Percentiles rank a stretch among this genome's conserved stretches.
Conservation (phyloP, 2,113 vertebrate genomes). For the Otocyon megalotis region DNA sequence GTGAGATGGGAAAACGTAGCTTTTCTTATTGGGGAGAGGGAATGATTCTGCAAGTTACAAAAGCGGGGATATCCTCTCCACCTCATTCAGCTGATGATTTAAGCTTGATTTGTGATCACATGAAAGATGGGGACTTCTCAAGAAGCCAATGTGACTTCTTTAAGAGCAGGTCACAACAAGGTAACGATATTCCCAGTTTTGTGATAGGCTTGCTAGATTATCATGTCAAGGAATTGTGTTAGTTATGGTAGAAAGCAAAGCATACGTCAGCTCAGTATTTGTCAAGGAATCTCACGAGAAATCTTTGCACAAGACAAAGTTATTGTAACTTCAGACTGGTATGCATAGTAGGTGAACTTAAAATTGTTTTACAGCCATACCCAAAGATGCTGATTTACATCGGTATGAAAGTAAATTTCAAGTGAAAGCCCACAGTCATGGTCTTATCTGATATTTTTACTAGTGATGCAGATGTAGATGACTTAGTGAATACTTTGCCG, state of each 20-base stretch:
- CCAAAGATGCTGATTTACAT: conserved; percentile 37
- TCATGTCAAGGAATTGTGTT: conserved; percentile 63
- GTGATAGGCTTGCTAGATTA: conserved; percentile 48
- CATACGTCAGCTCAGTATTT: conserved; percentile 18
- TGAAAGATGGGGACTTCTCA: conserved; percentile 51
- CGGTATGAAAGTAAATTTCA: conserved; percentile 35
- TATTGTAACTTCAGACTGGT: conserved; percentile 6
- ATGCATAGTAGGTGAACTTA: background rate
- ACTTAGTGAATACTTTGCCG: conserved; percentile 10
- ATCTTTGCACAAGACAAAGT: conserved; percentile 18
- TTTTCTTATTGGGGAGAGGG: conserved; percentile 23
- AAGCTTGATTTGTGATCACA: conserved; percentile 58
- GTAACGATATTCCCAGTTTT: conserved; percentile 37
- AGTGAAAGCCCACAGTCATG: background rate
- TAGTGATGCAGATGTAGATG: background rate
- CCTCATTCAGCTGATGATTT: conserved; percentile 62
- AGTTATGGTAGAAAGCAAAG: conserved; percentile 32
- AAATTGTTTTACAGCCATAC: conserved; percentile 20
- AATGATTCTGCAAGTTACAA: background rate
- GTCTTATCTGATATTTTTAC: conserved; percentile 45
- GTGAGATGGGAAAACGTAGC: conserved; percentile 21
- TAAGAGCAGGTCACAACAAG: conserved; percentile 39
- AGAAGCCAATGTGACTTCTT: conserved; percentile 39
- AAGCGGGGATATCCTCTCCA: background rate
- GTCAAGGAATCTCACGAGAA: conserved; percentile 42